phyloP scores from a whole-genome alignment of 2,888 invertebrate species.

The Drosophila longiperda region DNA sequence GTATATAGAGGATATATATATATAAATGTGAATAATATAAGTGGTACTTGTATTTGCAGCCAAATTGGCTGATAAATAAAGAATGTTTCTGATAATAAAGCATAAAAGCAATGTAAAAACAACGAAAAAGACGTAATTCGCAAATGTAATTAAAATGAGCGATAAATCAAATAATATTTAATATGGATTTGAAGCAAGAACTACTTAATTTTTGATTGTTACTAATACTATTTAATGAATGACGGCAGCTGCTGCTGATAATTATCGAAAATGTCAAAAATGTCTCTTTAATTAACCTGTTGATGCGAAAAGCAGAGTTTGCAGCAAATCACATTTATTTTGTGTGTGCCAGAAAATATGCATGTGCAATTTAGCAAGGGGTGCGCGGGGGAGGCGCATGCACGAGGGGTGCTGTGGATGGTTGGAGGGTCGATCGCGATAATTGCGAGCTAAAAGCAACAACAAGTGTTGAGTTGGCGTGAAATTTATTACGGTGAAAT shows the following conservation, averaged over 20 bases:
- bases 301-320: conserved; percentile 34
- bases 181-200: not conserved
- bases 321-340: conserved; percentile 35
- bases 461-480: conserved; percentile 77
- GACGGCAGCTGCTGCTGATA: conserved; percentile 19
- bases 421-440: conserved; percentile 12
- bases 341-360: conserved; percentile 46
- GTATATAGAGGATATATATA: conserved; percentile 1
- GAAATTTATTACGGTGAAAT: conserved; percentile 67
- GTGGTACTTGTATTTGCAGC: not conserved
- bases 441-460: conserved; percentile 45
- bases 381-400: not conserved
- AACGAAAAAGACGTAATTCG: conserved; percentile 32
- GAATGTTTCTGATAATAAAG: conserved; percentile 47
- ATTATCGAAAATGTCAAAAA: conserved; percentile 31
- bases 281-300: conserved; percentile 44
- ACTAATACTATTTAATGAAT: conserved; percentile 1
- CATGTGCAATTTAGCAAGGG: conserved; percentile 3
- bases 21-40: not conserved
- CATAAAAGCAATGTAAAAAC: not conserved
- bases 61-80: conserved; percentile 36
- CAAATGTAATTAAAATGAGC: conserved; percentile 18
- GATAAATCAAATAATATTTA: not conserved
- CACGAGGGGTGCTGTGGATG: not conserved
- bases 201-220: not conserved